Evolutionary conservation across 2,113 vertebrate genomes (phyloP).

Genomic region (Muscicapa adusta): DNA sequence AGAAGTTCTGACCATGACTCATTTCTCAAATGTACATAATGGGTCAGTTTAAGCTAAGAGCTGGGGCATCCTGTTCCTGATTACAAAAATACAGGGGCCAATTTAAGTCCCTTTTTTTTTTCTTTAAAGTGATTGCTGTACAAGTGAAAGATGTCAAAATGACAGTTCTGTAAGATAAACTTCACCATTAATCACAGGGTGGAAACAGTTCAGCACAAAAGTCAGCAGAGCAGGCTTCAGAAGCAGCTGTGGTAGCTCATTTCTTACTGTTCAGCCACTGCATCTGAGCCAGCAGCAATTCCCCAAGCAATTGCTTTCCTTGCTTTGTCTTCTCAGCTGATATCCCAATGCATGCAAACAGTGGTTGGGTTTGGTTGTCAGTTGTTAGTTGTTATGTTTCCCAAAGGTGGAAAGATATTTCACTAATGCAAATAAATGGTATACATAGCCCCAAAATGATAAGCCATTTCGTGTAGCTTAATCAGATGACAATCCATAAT

Average conservation of each 20-base stretch:
- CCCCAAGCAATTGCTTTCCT: not conserved
- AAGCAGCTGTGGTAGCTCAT: not conserved
- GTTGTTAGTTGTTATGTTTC: not conserved
- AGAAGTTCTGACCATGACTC: conserved; percentile 1
- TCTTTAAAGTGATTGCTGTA: not conserved
- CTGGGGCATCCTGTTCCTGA: conserved; percentile 41
- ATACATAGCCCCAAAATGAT: not conserved
- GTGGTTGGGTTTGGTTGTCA: not conserved
- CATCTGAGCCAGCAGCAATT: not conserved
- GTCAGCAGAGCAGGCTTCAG: not conserved
- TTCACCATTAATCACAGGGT: not conserved
- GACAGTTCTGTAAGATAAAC: not conserved
- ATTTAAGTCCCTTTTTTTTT: not conserved
- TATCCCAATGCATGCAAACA: not conserved
- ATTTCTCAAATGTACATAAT: conserved; percentile 23
- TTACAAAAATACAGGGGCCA: not conserved
- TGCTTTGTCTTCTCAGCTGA: not conserved
- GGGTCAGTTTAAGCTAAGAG: not conserved
- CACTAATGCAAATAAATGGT: not conserved
- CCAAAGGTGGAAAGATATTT: not conserved
- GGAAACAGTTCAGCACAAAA: conserved; percentile 26
- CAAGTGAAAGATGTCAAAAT: conserved; percentile 5
- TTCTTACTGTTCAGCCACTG: not conserved
- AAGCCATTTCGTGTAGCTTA: not conserved
- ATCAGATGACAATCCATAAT: not conserved